Conservation (phyloP, 2,113 vertebrate genomes). For the Leptosomus discolor region DNA sequence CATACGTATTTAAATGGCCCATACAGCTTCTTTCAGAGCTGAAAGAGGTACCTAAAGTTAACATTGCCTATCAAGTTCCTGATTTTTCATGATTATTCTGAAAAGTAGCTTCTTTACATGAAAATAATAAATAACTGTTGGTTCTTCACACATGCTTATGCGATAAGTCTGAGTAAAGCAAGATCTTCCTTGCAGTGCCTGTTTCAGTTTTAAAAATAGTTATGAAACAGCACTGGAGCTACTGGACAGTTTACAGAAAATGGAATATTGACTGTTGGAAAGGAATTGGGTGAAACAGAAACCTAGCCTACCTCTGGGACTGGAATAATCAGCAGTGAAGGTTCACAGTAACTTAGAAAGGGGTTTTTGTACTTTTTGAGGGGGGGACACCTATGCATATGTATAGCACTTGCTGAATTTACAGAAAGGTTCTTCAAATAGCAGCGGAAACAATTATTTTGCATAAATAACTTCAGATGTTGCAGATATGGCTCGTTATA, state of each 20-base stretch:
- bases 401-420: not conserved
- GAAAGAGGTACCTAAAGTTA: not conserved
- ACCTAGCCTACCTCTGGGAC: not conserved
- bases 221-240: conserved; percentile 27
- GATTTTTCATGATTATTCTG: not conserved
- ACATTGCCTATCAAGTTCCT: not conserved
- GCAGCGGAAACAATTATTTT: not conserved
- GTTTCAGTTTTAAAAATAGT: conserved; percentile 15
- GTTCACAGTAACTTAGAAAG: not conserved
- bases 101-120: not conserved
- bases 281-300: conserved; percentile 38
- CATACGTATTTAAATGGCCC: not conserved
- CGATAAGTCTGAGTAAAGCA: not conserved
- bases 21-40: not conserved
- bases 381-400: not conserved
- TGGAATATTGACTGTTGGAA: conserved; percentile 31
- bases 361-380: not conserved
- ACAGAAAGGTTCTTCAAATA: conserved; percentile 16
- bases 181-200: not conserved
- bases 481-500: not conserved
- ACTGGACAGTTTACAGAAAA: conserved; percentile 20
- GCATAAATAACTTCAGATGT: conserved; percentile 52
- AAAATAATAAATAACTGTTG: not conserved
- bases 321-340: not conserved
- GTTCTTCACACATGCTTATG: not conserved